Conservation (phyloP, 2,797 vertebrate genomes). For the Squalus acanthias region DNA sequence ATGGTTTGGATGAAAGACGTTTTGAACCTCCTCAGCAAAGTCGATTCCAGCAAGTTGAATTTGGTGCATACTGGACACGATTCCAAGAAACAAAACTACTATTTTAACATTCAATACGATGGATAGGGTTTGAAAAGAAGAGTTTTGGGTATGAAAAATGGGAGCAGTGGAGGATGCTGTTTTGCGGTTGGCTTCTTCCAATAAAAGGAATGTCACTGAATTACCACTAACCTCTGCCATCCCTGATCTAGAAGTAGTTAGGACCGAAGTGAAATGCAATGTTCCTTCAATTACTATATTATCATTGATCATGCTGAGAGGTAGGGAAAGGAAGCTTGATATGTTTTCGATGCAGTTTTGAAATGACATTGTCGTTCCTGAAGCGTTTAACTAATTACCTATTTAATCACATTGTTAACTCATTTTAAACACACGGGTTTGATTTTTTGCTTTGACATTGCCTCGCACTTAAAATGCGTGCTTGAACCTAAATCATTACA, state of each 20-base stretch:
- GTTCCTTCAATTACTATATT: background rate
- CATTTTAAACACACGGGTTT: background rate
- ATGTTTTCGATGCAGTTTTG: background rate
- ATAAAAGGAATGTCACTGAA: background rate
- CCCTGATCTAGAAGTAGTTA: background rate
- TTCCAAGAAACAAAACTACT: background rate
- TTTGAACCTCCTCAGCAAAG: background rate
- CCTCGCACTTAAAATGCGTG: background rate
- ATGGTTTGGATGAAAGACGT: background rate
- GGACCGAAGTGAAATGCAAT: background rate
- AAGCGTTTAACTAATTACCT: background rate
- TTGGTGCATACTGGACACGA: background rate
- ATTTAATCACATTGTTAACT: background rate
- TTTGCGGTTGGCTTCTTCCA: background rate
- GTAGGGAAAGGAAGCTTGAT: background rate
- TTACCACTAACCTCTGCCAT: background rate
- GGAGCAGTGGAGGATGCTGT: background rate
- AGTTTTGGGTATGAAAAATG: background rate
- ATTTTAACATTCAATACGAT: background rate
- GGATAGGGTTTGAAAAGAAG: background rate
- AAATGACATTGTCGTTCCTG: background rate
- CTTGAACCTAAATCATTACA: background rate
- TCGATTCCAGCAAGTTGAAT: background rate
- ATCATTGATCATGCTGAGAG: background rate
- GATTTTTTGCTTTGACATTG: background rate